Percentiles rank a stretch among this genome's conserved stretches.
phyloP scores from a whole-genome alignment of 2,797 vertebrate species.

The Threskiornis aethiopicus region DNA sequence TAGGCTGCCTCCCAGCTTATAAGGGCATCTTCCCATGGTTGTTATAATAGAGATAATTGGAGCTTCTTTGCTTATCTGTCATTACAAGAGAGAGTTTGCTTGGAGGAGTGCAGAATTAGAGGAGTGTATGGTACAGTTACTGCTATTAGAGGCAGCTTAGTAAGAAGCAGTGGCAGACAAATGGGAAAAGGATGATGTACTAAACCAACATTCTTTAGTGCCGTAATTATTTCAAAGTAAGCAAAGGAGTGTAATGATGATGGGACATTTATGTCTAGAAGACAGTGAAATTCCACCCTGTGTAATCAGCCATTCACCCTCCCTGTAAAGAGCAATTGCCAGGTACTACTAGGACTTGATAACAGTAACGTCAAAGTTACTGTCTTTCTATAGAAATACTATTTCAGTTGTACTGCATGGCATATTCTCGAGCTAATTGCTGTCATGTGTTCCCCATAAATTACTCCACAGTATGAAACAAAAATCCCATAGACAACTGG shows the following conservation, averaged over 20 bases:
- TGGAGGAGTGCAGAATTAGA: constrained; percentile 6
- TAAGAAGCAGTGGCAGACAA: constrained; percentile 40
- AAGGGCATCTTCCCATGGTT: constrained; percentile 13
- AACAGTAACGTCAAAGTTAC: neutral
- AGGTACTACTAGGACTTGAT: neutral
- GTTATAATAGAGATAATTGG: constrained; percentile 17
- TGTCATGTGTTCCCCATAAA: neutral
- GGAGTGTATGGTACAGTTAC: neutral
- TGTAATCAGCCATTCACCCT: constrained; percentile 9
- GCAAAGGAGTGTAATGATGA: neutral
- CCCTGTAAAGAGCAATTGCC: neutral
- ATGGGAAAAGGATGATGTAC: constrained; percentile 34
- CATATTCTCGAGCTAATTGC: neutral
- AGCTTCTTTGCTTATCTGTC: constrained; percentile 47
- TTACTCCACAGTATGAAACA: neutral
- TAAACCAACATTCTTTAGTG: constrained; percentile 1
- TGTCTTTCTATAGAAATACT: neutral
- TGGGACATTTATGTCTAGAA: neutral
- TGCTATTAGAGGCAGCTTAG: constrained; percentile 41
- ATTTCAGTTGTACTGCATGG: neutral
- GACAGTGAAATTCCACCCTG: neutral
- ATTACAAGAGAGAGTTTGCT: constrained; percentile 34
- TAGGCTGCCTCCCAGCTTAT: neutral
- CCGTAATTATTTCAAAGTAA: constrained; percentile 37
- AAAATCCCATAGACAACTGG: neutral